Conservation (phyloP, 2,888 invertebrate species). For the Helicoverpa assulta region DNA sequence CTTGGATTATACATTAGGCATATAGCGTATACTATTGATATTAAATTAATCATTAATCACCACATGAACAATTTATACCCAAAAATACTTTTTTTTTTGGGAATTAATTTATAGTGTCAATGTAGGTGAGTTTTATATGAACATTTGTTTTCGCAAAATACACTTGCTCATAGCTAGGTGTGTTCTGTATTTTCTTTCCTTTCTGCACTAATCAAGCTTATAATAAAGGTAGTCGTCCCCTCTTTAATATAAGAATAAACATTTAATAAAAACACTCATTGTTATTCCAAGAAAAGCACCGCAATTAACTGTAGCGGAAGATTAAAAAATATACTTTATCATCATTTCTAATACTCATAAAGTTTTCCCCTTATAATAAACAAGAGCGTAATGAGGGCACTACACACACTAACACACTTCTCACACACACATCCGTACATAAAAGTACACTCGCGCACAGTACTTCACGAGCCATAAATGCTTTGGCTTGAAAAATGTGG, state of each 20-base stretch:
- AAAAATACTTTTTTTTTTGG: too few species aligned
- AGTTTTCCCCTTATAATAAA: neutral
- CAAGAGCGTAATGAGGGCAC: neutral
- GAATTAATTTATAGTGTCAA: too few species aligned
- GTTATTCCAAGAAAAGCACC: neutral
- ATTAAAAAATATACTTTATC: neutral
- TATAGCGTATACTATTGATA: too few species aligned
- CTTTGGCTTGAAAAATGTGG: constrained; percentile 59
- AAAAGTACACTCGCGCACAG: constrained; percentile 28
- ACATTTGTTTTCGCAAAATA: too few species aligned
- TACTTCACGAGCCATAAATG: constrained; percentile 47
- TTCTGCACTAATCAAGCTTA: too few species aligned
- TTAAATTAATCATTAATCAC: too few species aligned
- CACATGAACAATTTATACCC: too few species aligned
- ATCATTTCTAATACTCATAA: neutral
- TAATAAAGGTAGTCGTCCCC: too few species aligned
- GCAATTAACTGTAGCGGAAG: neutral
- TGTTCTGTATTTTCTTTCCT: too few species aligned
- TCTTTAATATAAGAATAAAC: too few species aligned
- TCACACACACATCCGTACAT: neutral
- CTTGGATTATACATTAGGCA: constrained; percentile 22
- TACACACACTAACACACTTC: constrained; percentile 1
- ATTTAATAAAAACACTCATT: neutral
- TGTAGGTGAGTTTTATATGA: too few species aligned
- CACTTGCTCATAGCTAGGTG: too few species aligned